Percentiles rank a stretch among this genome's conserved stretches.
phyloP scores from a whole-genome alignment of 2,888 invertebrate genomes.

The Mylabris sibirica region DNA sequence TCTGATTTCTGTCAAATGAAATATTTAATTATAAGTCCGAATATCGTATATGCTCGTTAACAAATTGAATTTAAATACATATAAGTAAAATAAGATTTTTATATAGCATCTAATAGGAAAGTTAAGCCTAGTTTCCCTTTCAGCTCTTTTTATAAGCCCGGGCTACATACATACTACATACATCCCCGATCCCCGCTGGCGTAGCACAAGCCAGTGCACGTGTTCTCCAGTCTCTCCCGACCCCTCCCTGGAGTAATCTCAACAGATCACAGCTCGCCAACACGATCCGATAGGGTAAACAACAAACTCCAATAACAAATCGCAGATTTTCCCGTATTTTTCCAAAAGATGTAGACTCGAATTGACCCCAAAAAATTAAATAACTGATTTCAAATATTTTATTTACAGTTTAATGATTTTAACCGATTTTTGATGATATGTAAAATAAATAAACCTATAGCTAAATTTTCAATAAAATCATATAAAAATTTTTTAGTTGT shows the following conservation, averaged over 20 bases:
- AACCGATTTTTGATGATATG: neutral
- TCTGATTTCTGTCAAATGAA: too few species aligned
- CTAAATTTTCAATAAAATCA: neutral
- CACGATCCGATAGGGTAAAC: slow-evolving; percentile 42
- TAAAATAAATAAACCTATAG: neutral
- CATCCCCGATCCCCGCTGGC: slow-evolving; percentile 38
- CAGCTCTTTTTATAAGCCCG: slow-evolving; percentile 41
- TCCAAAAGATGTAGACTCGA: slow-evolving; percentile 20
- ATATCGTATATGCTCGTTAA: too few species aligned
- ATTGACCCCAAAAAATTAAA: neutral
- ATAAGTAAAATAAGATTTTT: neutral
- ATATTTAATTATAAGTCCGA: too few species aligned
- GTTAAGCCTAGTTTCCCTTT: slow-evolving; percentile 48
- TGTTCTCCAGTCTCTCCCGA: slow-evolving; percentile 41
- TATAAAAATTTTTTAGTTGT: neutral
- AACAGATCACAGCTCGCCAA: slow-evolving; percentile 39
- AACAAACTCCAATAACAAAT: slow-evolving; percentile 39
- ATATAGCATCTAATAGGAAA: slow-evolving; percentile 38
- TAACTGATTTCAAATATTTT: neutral
- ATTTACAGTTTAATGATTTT: neutral
- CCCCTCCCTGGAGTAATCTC: slow-evolving; percentile 28
- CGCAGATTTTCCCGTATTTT: slow-evolving; percentile 27
- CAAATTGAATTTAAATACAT: too few species aligned
- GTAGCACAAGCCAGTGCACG: slow-evolving; percentile 46
- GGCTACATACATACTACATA: too few species aligned